phyloP scores from a whole-genome alignment of 2,113 vertebrate genomes.

The Lamprologus tigripictilis region DNA sequence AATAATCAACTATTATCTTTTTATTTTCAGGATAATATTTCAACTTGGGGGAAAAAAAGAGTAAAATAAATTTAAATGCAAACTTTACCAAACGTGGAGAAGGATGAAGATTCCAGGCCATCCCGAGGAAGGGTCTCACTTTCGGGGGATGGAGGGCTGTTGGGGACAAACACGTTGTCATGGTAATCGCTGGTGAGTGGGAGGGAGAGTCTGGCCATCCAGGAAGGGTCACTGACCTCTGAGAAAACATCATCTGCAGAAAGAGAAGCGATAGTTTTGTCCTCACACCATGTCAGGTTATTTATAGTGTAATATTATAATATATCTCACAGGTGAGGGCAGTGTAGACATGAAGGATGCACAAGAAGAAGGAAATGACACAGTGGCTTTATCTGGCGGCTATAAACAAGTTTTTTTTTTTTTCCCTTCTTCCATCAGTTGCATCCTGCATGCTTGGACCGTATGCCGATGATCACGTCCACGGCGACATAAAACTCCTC shows the following conservation, averaged over 20 bases:
- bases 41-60: not conserved
- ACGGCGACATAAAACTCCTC: not conserved
- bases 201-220: constrained; percentile 87
- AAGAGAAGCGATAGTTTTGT: not conserved
- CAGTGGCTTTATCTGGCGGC: constrained; percentile 2
- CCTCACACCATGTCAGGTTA: not conserved
- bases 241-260: constrained; percentile 69
- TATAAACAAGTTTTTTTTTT: not conserved
- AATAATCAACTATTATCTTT: not conserved
- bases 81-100: constrained; percentile 83
- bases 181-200: constrained; percentile 82
- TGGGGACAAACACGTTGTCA: constrained; percentile 84
- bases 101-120: constrained; percentile 70
- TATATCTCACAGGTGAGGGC: not conserved
- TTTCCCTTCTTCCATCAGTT: not conserved
- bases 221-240: constrained; percentile 74
- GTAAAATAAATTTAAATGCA: not conserved
- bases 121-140: constrained; percentile 4
- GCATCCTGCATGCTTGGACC: not conserved
- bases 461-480: not conserved
- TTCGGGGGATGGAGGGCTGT: constrained; percentile 45
- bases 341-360: not conserved
- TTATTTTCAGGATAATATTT: not conserved
- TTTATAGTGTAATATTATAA: not conserved
- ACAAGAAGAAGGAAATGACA: not conserved